Evolutionary conservation across 1,140 invertebrate species (phyloP).

Genomic region (Drosophila dunni): DNA sequence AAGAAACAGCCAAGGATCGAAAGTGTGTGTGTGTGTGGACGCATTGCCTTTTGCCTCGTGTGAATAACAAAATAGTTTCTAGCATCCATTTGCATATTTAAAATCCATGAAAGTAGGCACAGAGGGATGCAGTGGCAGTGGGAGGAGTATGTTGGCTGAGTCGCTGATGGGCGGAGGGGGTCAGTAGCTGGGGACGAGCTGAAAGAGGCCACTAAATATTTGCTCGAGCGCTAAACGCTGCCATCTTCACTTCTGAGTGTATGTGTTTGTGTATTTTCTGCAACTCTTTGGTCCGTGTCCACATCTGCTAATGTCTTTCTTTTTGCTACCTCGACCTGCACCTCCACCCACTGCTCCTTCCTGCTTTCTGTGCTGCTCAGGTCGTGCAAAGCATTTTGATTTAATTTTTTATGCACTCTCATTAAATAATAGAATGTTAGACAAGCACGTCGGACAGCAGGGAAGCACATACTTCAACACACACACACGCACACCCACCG

Average conservation of each 20-base stretch:
- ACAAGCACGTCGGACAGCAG: constrained; percentile 23
- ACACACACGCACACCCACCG: neutral
- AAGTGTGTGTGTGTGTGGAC: constrained; percentile 1
- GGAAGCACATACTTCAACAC: neutral
- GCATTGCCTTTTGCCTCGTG: constrained; percentile 45
- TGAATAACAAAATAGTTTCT: constrained; percentile 59
- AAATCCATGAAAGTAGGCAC: constrained; percentile 23
- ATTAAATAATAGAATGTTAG: constrained; percentile 47
- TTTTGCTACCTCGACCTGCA: neutral
- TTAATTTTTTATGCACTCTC: constrained; percentile 56
- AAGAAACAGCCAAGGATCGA: neutral
- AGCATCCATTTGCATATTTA: constrained; percentile 58
- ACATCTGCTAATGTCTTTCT: constrained; percentile 36
- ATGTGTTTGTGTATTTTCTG: neutral
- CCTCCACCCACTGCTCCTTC: neutral
- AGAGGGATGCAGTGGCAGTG: neutral
- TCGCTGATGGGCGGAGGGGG: neutral
- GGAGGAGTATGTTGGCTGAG: neutral
- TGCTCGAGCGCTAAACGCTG: constrained; percentile 44
- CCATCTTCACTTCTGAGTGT: constrained; percentile 1
- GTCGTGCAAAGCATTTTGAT: constrained; percentile 48
- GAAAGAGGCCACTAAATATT: constrained; percentile 48
- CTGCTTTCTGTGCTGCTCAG: no score
- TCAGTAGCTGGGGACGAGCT: constrained; percentile 1
- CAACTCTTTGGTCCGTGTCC: constrained; percentile 29